Evolutionary conservation across 2,888 invertebrate genomes (phyloP).

Genomic region (Conops quadrifasciatus): DNA sequence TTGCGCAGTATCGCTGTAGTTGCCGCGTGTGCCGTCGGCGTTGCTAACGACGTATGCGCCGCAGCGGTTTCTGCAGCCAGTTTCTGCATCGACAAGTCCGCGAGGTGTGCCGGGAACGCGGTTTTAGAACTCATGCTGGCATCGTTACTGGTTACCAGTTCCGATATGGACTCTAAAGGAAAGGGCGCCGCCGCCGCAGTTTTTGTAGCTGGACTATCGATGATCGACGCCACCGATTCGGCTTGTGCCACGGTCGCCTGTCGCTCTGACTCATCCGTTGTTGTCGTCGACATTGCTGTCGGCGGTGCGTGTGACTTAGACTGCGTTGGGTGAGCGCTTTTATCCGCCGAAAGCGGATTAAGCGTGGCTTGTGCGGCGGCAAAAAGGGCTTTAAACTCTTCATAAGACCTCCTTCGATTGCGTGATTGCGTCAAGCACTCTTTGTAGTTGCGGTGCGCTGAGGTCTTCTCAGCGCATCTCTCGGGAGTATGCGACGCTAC

Average conservation of each 20-base stretch:
- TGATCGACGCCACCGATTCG: conserved; percentile 28
- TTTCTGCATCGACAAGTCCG: conserved; percentile 37
- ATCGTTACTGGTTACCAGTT: conserved; percentile 51
- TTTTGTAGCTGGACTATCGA: conserved; percentile 17
- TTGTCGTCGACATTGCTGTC: conserved; percentile 27
- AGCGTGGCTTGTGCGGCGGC: conserved; percentile 39
- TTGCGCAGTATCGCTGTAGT: conserved; percentile 62
- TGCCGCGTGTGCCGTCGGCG: conserved; percentile 23
- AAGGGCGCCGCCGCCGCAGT: conserved; percentile 40
- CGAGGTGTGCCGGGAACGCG: conserved; percentile 23
- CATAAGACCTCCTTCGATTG: conserved; percentile 65
- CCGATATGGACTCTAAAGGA: conserved; percentile 59
- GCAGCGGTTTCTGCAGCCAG: conserved; percentile 56
- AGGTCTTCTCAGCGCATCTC: conserved; percentile 54
- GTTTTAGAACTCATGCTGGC: conserved; percentile 13
- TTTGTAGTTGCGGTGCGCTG: conserved; percentile 59
- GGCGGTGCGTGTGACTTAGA: background rate
- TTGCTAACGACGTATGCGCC: conserved; percentile 50
- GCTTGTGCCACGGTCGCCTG: conserved; percentile 41
- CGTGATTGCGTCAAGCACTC: conserved; percentile 65
- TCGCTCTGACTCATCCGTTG: conserved; percentile 40
- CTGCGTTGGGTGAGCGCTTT: background rate
- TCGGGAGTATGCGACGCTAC: background rate
- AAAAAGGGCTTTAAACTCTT: conserved; percentile 65
- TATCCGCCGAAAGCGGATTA: conserved; percentile 12